Evolutionary conservation across 1,140 invertebrate species (phyloP).

Genomic region (Lordiphosa collinella): DNA sequence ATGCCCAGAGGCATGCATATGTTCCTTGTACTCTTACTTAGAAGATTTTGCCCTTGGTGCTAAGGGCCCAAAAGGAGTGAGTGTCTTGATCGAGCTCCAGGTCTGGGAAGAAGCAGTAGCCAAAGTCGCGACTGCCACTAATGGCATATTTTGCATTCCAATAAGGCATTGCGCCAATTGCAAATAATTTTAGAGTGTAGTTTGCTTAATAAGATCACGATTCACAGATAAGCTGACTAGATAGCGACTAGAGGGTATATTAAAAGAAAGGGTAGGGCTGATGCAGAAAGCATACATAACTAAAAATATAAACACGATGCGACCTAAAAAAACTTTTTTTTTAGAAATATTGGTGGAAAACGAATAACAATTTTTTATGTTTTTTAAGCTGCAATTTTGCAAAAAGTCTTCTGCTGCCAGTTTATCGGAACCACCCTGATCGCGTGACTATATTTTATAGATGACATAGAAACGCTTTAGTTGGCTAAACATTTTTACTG

Average conservation of each 20-base stretch:
- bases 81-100: conserved; percentile 16
- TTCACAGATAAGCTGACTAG: conserved; percentile 51
- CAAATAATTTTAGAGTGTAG: conserved; percentile 69
- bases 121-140: conserved; percentile 55
- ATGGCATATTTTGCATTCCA: conserved; percentile 75
- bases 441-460: no score
- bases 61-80: conserved; percentile 7
- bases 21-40: conserved; percentile 7
- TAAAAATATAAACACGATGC: no score
- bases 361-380: no score
- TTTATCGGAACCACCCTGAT: no score
- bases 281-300: no score
- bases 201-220: conserved; percentile 68
- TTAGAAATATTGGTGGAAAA: no score
- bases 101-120: conserved; percentile 35
- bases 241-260: conserved; percentile 34
- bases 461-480: no score
- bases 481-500: no score
- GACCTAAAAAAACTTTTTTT: no score
- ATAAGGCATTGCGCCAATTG: conserved; percentile 71
- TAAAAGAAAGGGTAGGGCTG: neutral
- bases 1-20: conserved; percentile 50
- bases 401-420: no score
- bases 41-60: conserved; percentile 32
- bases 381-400: no score